A percentile compares a stretch with the other conserved stretches of the same genome.
phyloP scores from a whole-genome alignment of 2,797 vertebrate species.

The Pyrrhura leucotis region DNA sequence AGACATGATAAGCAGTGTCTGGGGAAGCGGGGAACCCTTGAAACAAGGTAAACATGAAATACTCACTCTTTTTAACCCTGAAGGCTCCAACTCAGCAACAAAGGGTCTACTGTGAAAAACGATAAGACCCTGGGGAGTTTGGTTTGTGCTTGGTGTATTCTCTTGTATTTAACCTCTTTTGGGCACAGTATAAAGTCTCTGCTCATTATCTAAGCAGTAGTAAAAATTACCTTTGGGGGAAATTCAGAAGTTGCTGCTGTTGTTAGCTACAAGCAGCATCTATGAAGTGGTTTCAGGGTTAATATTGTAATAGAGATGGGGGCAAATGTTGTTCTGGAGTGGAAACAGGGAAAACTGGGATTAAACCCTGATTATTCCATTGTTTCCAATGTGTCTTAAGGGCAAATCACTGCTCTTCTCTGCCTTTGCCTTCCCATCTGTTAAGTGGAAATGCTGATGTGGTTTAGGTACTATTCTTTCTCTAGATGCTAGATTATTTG shows the following conservation, averaged over 20 bases:
- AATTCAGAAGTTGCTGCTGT: not conserved
- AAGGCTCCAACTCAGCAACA: not conserved
- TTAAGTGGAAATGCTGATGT: not conserved
- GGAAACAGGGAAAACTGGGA: not conserved
- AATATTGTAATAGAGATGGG: not conserved
- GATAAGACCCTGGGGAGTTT: not conserved
- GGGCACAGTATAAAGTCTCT: not conserved
- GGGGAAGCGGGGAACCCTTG: conserved; percentile 38
- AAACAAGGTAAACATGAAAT: conserved; percentile 72
- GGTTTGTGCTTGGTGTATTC: not conserved
- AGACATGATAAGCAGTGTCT: conserved; percentile 6
- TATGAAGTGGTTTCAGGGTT: not conserved
- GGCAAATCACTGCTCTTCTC: not conserved
- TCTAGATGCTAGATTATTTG: not conserved
- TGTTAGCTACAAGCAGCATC: not conserved
- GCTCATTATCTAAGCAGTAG: not conserved
- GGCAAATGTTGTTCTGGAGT: not conserved
- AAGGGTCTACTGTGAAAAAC: not conserved
- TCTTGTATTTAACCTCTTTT: not conserved
- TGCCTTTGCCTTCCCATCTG: not conserved
- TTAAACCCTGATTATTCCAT: not conserved
- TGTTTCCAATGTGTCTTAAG: not conserved
- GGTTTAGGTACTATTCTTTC: not conserved
- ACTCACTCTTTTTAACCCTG: not conserved
- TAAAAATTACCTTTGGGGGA: not conserved